Percentiles rank a stretch among this genome's conserved stretches.
Evolutionary conservation across 2,888 invertebrate genomes (phyloP).

Genomic region (Plusia festucae): DNA sequence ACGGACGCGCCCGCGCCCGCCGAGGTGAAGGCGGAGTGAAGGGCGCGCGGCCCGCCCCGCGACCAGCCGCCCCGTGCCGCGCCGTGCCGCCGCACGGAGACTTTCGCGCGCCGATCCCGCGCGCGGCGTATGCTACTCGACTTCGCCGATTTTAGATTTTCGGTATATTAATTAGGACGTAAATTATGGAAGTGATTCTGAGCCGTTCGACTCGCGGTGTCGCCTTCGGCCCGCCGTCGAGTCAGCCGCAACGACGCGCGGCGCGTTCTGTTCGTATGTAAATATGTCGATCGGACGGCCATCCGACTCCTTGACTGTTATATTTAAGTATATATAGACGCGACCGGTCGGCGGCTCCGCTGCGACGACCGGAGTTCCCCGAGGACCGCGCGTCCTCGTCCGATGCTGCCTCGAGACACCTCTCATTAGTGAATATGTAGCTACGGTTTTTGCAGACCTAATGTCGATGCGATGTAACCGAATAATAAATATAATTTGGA

Average conservation of each 20-base stretch:
- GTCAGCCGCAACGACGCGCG: slow-evolving; percentile 65
- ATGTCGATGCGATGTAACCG: slow-evolving; percentile 86
- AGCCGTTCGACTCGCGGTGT: slow-evolving; percentile 76
- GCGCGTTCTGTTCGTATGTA: slow-evolving; percentile 82
- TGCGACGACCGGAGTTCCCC: slow-evolving; percentile 71
- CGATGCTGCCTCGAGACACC: slow-evolving; percentile 83
- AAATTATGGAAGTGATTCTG: slow-evolving; percentile 87
- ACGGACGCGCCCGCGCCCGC: slow-evolving; percentile 64
- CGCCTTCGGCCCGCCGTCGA: slow-evolving; percentile 51
- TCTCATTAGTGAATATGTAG: slow-evolving; percentile 89
- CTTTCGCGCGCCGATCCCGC: slow-evolving; percentile 45
- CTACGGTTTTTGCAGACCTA: slow-evolving; percentile 82
- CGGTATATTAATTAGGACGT: slow-evolving; percentile 86
- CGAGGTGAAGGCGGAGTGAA: slow-evolving; percentile 69
- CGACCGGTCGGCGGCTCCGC: slow-evolving; percentile 79
- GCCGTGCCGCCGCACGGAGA: slow-evolving; percentile 53
- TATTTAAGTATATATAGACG: slow-evolving; percentile 83
- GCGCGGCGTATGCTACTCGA: slow-evolving; percentile 50
- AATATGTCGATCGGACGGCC: slow-evolving; percentile 83
- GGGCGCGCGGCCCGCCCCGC: slow-evolving; percentile 70
- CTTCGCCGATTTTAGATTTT: slow-evolving; percentile 75
- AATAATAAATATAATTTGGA: slow-evolving; percentile 86
- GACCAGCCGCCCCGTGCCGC: slow-evolving; percentile 74
- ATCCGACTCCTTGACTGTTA: slow-evolving; percentile 86
- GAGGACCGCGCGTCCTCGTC: slow-evolving; percentile 76